Evolutionary conservation across 2,113 vertebrate genomes (phyloP), one percentile per base, ranked within the genome.

Genomic region (Psettodes erumei): DNA sequence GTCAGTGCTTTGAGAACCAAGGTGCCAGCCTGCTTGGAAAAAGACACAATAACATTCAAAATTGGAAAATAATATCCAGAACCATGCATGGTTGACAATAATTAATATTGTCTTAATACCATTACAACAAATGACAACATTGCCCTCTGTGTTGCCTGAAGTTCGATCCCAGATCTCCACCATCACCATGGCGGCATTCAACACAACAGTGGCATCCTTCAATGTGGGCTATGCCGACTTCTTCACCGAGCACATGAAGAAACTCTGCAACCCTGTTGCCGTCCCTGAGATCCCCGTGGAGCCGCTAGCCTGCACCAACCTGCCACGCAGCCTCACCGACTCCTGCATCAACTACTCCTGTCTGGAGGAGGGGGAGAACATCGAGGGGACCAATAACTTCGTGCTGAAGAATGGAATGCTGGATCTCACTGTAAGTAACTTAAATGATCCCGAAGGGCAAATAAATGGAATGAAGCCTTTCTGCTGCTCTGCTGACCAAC

Each of bases 291-390:
- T 97, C 92, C 96, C 96, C 0, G 95, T 94, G 0, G 98, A 99
- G 83, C 97, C 98, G 0, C 90, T 99, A 63, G 96, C 97, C 0
- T 99, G 98, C 25, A 94, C 96, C 64, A 99, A 99, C 91, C 94
- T 99, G 55, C 98, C 98, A 0, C 95, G 98, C 62, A 99, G 98
- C 89, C 93, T 99, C 88, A 99, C 98, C 0, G 98, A 99, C 90
- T 99, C 98, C 83, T 99, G 98, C 91, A 99, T 99, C 92, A 99
- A 99, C 94, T 99, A 99, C 90, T 97, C 97, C 72, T 97, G 95
- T 71, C 86, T 97, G 86, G 98, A 99, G 82, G 96, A 99, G n/a
- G 95, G 95, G 0, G 97, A 99, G 67, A 97, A 95, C 90, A 97
- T 98, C 10, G 97, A 99, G 71, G 97, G 98, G 16, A 97, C 97